Evolutionary conservation across 1,140 invertebrate species (phyloP), one percentile per base, ranked within the genome.

Genomic region (Lerema accius): DNA sequence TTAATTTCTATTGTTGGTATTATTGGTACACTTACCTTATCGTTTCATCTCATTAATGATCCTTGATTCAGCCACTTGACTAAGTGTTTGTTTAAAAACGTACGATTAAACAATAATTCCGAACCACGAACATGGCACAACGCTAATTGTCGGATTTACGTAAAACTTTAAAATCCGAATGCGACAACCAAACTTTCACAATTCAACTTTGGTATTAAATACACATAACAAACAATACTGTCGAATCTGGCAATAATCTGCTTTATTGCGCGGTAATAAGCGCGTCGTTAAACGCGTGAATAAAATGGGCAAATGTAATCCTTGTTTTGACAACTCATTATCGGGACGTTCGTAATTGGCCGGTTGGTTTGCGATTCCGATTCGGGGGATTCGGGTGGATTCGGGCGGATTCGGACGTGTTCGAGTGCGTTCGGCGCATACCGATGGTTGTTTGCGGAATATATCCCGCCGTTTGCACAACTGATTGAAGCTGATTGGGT

Each of bases 311-410:
- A 39, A 59, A 62, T 64, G 60, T 70, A 80, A 71, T 78, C 76
- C 75, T 81, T 89, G 81, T 89, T 89, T 85, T 89, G 82, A 85
- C 79, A 88, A 88, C 74, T 86, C 77, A 88, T 88, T 88, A 86
- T 84, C 79, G 82, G 73, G 68, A 69, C 76, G 63, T 78, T 75
- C 76, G 78, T 86, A 87, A 86, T 86, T 87, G 84, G 75, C 68
- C 63, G 68, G 80, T 78, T 79, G 76, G 77, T 82, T 83, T 65
- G 55, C 49, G 71, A 67, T 68, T 65, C 70, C 43, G 63, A 58
- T n/a, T n/a, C n/a, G n/a, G n/a, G n/a, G n/a, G n/a, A n/a, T n/a
- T n/a, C n/a, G n/a, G n/a, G n/a, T n/a, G n/a, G n/a, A n/a, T 59
- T 59, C 67, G 42, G 69, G 73, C 76, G 42, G 23, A 37, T 46